These are phyloP conservation scores for Linyphia triangularis DNA, from an alignment of 2,888 invertebrate genomes.

Conservation along the genomic window DNA sequence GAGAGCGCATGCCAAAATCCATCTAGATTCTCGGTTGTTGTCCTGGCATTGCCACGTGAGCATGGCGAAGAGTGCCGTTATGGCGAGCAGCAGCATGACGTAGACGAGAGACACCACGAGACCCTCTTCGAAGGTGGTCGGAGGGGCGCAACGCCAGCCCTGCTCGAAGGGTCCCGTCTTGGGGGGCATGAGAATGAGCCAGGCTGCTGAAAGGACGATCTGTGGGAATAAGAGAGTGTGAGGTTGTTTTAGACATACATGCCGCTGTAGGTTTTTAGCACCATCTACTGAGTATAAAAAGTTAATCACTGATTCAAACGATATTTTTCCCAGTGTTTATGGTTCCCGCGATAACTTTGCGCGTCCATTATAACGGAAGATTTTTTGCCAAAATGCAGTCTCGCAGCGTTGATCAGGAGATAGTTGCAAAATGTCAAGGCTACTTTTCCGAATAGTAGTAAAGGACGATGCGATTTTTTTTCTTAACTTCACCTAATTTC, in stretches of 20 bases:
- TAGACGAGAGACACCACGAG: slow-evolving; percentile 80
- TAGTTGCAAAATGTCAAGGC: no score
- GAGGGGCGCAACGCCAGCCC: slow-evolving; percentile 79
- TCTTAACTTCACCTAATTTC: no score
- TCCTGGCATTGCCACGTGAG: slow-evolving; percentile 79
- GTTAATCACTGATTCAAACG: no score
- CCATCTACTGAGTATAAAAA: no score
- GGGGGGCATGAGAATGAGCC: slow-evolving; percentile 80
- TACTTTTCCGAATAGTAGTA: no score
- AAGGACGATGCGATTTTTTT: no score
- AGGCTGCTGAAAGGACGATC: slow-evolving; percentile 80
- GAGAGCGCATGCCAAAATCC: slow-evolving; percentile 80
- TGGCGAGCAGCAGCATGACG: slow-evolving; percentile 80
- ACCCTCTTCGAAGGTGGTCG: slow-evolving; percentile 79
- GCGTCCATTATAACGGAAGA: background rate
- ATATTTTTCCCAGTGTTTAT: no score
- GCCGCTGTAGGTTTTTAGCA: no score
- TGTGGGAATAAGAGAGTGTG: background rate
- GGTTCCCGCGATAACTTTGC: no score
- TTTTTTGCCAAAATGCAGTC: no score
- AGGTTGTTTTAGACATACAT: background rate
- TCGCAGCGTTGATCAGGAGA: no score
- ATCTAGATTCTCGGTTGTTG: slow-evolving; percentile 80
- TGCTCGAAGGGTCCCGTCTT: slow-evolving; percentile 77
- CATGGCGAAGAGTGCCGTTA: slow-evolving; percentile 80